Percentiles rank a stretch among this genome's conserved stretches.
These are phyloP conservation scores for Bombus turneri DNA, from an alignment of 1,140 invertebrate species.

Conservation along the genomic window DNA sequence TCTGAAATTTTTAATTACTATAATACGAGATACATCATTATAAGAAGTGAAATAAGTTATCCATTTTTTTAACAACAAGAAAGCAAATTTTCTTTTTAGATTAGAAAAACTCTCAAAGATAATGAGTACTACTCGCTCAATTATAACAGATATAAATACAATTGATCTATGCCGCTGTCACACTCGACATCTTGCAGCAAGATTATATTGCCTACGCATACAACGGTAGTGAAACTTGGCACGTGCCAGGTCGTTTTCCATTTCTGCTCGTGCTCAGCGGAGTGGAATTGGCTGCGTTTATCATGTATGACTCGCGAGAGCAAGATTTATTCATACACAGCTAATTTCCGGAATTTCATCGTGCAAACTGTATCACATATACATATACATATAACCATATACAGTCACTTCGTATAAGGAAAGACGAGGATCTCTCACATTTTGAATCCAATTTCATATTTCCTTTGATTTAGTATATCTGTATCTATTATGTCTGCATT, in stretches of 20 bases:
- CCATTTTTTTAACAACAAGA: too few relatives aligned
- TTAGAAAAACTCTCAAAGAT: neutral
- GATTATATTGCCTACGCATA: neutral
- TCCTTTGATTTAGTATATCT: neutral
- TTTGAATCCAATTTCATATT: neutral
- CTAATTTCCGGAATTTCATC: neutral
- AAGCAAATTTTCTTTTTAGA: neutral
- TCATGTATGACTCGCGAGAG: neutral
- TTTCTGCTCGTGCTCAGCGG: neutral
- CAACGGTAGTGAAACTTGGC: neutral
- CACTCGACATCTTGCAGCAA: neutral
- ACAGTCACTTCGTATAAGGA: neutral
- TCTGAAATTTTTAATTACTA: neutral
- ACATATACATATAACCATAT: neutral
- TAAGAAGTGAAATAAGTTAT: neutral
- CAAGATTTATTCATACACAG: neutral
- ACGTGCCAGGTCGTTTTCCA: slow-evolving; percentile 1
- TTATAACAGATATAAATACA: neutral
- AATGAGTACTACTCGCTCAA: neutral
- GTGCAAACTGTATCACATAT: too few relatives aligned
- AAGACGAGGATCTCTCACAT: neutral
- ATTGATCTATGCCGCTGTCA: neutral
- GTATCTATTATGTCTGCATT: neutral
- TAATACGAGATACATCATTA: neutral
- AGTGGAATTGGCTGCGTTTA: neutral